These are phyloP conservation scores for Tricholauxania praeusta DNA, from an alignment of 2,888 invertebrate genomes.

Conservation along the genomic window DNA sequence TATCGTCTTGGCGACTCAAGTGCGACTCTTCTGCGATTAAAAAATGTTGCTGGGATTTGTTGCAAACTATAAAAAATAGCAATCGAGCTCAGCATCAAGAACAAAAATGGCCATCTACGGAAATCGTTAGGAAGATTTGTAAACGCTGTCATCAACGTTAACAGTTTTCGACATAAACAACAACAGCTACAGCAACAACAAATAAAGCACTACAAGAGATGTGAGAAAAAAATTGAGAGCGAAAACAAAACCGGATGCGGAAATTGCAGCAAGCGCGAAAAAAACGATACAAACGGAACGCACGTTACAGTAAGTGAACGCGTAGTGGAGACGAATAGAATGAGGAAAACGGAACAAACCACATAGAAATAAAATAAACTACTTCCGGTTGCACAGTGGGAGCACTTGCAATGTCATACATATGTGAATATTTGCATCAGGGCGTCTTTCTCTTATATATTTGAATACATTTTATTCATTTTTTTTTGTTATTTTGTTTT, in stretches of 20 bases:
- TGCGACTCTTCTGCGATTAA: no score
- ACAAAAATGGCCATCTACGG: not conserved
- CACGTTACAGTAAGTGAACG: no score
- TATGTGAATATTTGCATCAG: no score
- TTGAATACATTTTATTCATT: no score
- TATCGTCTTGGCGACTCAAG: no score
- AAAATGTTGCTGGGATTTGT: no score
- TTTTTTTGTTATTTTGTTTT: no score
- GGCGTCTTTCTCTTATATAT: no score
- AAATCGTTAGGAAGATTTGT: conserved; percentile 26
- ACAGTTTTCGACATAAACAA: not conserved
- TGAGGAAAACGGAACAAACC: no score
- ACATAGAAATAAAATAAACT: conserved; percentile 36
- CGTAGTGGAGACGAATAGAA: conserved; percentile 11
- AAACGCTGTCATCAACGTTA: conserved; percentile 21
- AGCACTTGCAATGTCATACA: no score
- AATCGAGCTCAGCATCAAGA: not conserved
- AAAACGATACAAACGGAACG: not conserved
- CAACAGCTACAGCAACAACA: conserved; percentile 10
- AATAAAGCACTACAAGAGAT: not conserved
- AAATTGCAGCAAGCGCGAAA: conserved; percentile 34
- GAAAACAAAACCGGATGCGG: conserved; percentile 26
- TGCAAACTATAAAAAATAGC: not conserved
- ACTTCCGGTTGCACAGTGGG: conserved; percentile 16
- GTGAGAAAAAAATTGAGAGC: not conserved